Base-by-base conservation (phyloP, 2,888 invertebrate genomes). In the Brachyptera putata region DNA sequence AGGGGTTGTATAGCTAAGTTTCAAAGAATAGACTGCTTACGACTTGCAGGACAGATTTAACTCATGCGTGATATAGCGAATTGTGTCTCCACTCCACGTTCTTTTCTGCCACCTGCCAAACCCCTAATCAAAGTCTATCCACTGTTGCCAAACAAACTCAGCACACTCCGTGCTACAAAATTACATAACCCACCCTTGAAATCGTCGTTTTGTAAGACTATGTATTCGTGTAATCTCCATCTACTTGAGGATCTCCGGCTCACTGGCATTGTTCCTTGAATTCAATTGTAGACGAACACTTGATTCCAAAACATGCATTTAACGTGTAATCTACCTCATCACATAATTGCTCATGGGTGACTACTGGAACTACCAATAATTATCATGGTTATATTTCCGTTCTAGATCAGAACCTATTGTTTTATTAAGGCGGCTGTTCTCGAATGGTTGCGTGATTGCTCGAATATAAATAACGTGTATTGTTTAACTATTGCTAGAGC, bases 311-410 rank as follows among this genome's bases (percentile, higher is more conserved):
- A 16, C 43, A 18, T 18, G 4, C 18, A 43, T 37, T 37, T 43
- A 43, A 43, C 14, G 43, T 21, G 18, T 18, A 43, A 43, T 43
- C 21, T 43, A 18, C 14, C 43, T 43, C 43, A 43, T 43, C 43
- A 18, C 43, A 43, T 43, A 43, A 43, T 43, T 43, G 21, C 43
- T 43, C 18, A 21, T 43, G 43, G 43, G 18, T 43, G 43, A 43
- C 43, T 43, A 16, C n/a, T n/a, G n/a, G 43, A 43, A 21, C 18
- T 43, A 43, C 43, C 43, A 43, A 43, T 43, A 43, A 43, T 43
- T 43, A 43, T 21, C 43, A 43, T 43, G 43, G 43, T 11, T 34
- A 30, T 50, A 50, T 50, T 50, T 50, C 50, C 50, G 50, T 50
- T 50, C 50, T 50, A 25, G 50, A 50, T 50, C 9, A 43, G 14